phyloP scores from a whole-genome alignment of 23 tunicate species.

The Diplosoma virens region DNA sequence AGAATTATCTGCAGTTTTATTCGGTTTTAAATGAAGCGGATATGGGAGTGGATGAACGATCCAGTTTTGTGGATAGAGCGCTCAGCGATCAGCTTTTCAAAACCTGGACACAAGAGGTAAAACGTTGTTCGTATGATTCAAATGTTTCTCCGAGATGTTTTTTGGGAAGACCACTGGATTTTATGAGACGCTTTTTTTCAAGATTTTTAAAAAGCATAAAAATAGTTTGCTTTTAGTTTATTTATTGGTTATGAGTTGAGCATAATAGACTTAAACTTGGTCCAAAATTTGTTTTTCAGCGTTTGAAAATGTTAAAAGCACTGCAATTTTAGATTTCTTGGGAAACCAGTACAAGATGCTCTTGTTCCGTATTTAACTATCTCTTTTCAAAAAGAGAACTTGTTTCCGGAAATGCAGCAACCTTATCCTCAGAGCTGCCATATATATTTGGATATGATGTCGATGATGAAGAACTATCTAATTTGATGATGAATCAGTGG shows the following conservation, averaged over 20 bases:
- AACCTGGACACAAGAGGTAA: slow-evolving; percentile 79
- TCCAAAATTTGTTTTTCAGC: no score
- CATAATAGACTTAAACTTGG: no score
- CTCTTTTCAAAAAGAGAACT: background rate
- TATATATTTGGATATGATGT: slow-evolving; percentile 57
- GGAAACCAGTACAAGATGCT: background rate
- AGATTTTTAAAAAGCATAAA: no score
- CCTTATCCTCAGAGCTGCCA: slow-evolving; percentile 31
- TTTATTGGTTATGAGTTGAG: no score
- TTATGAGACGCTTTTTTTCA: background rate
- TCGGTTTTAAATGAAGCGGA: background rate
- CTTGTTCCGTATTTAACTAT: background rate
- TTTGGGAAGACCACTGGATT: background rate
- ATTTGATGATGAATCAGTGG: slow-evolving; percentile 58
- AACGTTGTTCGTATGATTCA: background rate
- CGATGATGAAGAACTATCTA: slow-evolving; percentile 4
- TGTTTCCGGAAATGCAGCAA: background rate
- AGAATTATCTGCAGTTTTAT: slow-evolving; percentile 46
- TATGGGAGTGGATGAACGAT: background rate
- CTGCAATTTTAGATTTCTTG: background rate
- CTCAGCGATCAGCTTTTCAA: slow-evolving; percentile 51
- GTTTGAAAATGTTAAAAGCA: no score
- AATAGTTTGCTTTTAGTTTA: no score
- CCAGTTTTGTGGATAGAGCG: background rate
- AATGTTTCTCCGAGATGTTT: background rate